phyloP scores from a whole-genome alignment of 1,140 invertebrate species.

The Procambarus clarkii region DNA sequence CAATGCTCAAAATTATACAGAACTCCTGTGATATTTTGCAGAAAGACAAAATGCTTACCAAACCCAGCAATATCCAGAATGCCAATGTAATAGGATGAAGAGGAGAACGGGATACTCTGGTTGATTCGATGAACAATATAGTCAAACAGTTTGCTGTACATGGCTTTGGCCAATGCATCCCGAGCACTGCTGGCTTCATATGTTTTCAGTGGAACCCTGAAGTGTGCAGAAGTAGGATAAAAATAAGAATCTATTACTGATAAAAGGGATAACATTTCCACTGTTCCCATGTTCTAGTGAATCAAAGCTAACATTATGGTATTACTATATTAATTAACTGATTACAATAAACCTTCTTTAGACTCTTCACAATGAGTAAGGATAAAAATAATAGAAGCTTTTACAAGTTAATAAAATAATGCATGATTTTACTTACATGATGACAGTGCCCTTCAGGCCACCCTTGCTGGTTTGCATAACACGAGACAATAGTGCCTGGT shows the following conservation, averaged over 20 bases:
- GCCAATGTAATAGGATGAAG: conserved; percentile 90
- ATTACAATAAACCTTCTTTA: too few relatives aligned
- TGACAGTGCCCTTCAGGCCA: conserved; percentile 96
- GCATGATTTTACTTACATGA: conserved; percentile 84
- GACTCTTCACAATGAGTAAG: too few relatives aligned
- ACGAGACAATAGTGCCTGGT: conserved; percentile 89
- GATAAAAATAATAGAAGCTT: too few relatives aligned
- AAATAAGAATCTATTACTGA: not conserved
- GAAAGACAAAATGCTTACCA: conserved; percentile 79
- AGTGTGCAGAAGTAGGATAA: conserved; percentile 71
- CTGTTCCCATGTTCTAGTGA: not conserved
- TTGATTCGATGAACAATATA: conserved; percentile 95
- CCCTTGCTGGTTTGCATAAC: conserved; percentile 95
- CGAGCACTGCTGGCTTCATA: conserved; percentile 94
- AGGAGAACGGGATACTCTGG: conserved; percentile 92
- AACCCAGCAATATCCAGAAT: conserved; percentile 99
- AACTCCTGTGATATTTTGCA: too few relatives aligned
- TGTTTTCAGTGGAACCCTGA: conserved; percentile 94
- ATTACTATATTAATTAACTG: not conserved
- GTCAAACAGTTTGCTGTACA: conserved; percentile 97
- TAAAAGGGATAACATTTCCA: too few relatives aligned
- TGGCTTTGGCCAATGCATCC: conserved; percentile 96
- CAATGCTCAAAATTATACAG: too few relatives aligned
- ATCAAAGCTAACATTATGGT: not conserved
- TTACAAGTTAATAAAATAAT: too few relatives aligned